These are phyloP conservation scores for Formica aserva DNA, from an alignment of 2,888 invertebrate genomes.

Conservation along the genomic window DNA sequence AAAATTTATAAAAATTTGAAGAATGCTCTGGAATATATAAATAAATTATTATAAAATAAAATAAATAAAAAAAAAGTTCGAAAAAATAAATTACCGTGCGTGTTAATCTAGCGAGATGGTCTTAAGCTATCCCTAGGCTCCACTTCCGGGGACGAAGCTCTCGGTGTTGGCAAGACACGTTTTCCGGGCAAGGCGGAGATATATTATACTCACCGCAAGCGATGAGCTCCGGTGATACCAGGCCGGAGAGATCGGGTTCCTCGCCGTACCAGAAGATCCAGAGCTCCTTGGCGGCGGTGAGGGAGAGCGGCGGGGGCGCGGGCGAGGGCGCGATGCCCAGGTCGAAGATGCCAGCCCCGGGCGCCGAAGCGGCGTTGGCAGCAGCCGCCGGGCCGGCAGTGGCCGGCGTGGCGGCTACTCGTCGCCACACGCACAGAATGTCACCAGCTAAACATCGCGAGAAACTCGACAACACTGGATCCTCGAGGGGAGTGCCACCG, in stretches of 20 bases:
- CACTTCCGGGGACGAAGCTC: constrained; percentile 5
- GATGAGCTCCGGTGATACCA: constrained; percentile 94
- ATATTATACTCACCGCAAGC: constrained; percentile 91
- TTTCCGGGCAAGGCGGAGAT: constrained; percentile 9
- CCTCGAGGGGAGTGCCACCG: constrained; percentile 91
- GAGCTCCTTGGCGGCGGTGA: constrained; percentile 97
- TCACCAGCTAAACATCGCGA: constrained; percentile 96
- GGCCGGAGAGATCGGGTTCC: constrained; percentile 95
- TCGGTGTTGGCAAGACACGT: background rate
- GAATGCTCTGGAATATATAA: background rate
- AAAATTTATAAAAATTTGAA: background rate
- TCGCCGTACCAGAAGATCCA: constrained; percentile 99
- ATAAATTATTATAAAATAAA: background rate
- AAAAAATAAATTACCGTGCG: background rate
- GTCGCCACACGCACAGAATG: constrained; percentile 99
- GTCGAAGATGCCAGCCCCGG: constrained; percentile 84
- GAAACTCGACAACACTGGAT: constrained; percentile 96
- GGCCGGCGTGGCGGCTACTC: constrained; percentile 89
- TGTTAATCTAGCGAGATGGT: background rate
- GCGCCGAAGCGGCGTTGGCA: constrained; percentile 85
- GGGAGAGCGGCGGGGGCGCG: constrained; percentile 92
- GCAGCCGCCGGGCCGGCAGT: constrained; percentile 83
- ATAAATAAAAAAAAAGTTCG: background rate
- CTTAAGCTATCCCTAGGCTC: background rate
- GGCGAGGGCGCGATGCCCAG: constrained; percentile 87